Evolutionary conservation across 1,140 invertebrate species (phyloP), one percentile per base, ranked within the genome.

Genomic region (Pissodes strobi): DNA sequence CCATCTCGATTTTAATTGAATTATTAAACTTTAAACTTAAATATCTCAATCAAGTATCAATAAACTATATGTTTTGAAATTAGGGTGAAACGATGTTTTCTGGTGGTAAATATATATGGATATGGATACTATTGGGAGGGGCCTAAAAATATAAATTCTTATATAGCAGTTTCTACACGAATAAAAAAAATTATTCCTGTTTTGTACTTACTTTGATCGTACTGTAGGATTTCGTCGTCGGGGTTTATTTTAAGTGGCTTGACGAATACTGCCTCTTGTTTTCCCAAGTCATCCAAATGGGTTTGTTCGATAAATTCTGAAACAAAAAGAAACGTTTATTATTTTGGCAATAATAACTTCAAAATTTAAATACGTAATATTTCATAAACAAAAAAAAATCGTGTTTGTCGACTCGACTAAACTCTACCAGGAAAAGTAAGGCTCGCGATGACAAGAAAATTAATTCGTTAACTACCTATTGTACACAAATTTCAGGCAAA

Each of bases 161-260:
- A n/a, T 37, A 9, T 34, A 12, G 27, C 6, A 6, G 6, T 34
- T 34, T 34, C 6, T 12, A 6, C 6, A 34, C n/a, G 6, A 34
- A 6, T 34, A 12, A 6, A 12, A 0, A 6, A 8, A 13, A 0
- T n/a, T 13, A 39, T 39, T 17, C 19, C 60, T 39, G 21, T 60
- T 65, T 30, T 53, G 10, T 18, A 65, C 45, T 49, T 53, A 49
- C 53, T 38, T 39, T 49, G 46, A 37, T 45, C 48, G 21, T 43
- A 38, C 10, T 23, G 25, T 39, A 38, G 4, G 45, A 43, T 41
- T 52, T 65, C 63, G 55, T 77, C 74, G 39, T 74, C 55, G 22
- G 72, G 70, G 38, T 67, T 69, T 9, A 73, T 70, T 63, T 76
- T 78, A 30, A 72, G 34, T 1, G 74, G 75, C 56, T 70, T 74